Evolutionary conservation across 1,140 invertebrate species (phyloP).

Genomic region (Drosophila hydei): DNA sequence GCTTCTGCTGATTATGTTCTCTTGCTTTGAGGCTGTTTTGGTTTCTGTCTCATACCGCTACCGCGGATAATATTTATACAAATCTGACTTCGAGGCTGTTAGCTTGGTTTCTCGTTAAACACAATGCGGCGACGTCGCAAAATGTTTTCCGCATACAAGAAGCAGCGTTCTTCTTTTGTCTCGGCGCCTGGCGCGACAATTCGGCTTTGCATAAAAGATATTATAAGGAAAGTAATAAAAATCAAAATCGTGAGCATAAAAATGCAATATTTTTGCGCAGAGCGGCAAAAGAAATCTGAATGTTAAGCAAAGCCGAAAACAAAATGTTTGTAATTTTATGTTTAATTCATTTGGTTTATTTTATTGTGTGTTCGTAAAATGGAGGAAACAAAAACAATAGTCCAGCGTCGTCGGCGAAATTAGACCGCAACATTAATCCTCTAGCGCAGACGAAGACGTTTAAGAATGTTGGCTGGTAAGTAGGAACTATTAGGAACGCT

Average conservation of each 20-base stretch:
- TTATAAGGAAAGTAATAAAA: slow-evolving; percentile 74
- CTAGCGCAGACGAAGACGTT: slow-evolving; percentile 68
- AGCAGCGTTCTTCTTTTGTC: slow-evolving; percentile 65
- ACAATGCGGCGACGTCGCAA: slow-evolving; percentile 65
- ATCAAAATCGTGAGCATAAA: slow-evolving; percentile 60
- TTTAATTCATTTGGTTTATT: slow-evolving; percentile 54
- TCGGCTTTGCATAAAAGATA: slow-evolving; percentile 76
- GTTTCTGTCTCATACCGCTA: slow-evolving; percentile 55
- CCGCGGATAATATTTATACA: slow-evolving; percentile 69
- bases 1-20: slow-evolving; percentile 57
- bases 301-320: slow-evolving; percentile 17
- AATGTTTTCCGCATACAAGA: slow-evolving; percentile 76
- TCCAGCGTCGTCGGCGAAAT: slow-evolving; percentile 41
- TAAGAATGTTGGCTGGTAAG: slow-evolving; percentile 69
- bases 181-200: slow-evolving; percentile 31
- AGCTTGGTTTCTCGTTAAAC: slow-evolving; percentile 55
- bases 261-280: slow-evolving; percentile 63
- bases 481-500: slow-evolving; percentile 30
- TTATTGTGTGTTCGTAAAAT: slow-evolving; percentile 63
- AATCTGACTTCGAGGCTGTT: slow-evolving; percentile 69
- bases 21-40: slow-evolving; percentile 63
- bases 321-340: slow-evolving; percentile 27
- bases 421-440: slow-evolving; percentile 11
- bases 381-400: slow-evolving; percentile 56
- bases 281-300: slow-evolving; percentile 27